A percentile compares a stretch with the other conserved stretches of the same genome.
Evolutionary conservation across 2,888 invertebrate genomes (phyloP).

Genomic region (Nephrotoma guestfalica): DNA sequence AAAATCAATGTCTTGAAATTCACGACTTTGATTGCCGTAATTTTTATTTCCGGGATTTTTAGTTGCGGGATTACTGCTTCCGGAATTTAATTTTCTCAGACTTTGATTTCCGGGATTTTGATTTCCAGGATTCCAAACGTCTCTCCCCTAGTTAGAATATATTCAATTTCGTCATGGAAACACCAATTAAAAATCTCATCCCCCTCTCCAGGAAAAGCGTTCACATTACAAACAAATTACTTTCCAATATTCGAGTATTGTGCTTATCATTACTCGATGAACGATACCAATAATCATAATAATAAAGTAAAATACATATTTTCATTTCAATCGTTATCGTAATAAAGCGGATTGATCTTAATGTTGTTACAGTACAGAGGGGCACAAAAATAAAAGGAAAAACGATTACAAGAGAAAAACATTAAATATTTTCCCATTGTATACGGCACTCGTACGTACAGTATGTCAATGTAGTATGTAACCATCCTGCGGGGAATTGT

Average conservation of each 20-base stretch:
- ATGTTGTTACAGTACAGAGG: background rate
- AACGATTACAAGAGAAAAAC: background rate
- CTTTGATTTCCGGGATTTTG: too few species aligned
- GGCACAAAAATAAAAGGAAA: background rate
- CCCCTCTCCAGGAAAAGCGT: too few species aligned
- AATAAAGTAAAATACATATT: background rate
- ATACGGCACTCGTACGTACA: background rate
- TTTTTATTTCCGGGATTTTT: too few species aligned
- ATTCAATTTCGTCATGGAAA: too few species aligned
- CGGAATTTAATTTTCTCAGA: too few species aligned
- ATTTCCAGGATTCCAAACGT: too few species aligned
- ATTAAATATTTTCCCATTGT: background rate
- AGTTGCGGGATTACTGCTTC: too few species aligned
- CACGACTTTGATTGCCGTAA: too few species aligned
- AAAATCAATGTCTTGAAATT: too few species aligned
- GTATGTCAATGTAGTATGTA: background rate
- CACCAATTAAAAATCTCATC: too few species aligned
- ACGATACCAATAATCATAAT: background rate
- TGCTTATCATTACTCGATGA: background rate
- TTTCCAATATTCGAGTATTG: background rate
- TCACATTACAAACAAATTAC: background rate
- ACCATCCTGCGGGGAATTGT: background rate
- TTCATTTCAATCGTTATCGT: background rate
- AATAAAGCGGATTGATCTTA: background rate
- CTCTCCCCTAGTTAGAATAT: too few species aligned